phyloP scores from a whole-genome alignment of 2,113 vertebrate genomes.

The Melospiza melodia region DNA sequence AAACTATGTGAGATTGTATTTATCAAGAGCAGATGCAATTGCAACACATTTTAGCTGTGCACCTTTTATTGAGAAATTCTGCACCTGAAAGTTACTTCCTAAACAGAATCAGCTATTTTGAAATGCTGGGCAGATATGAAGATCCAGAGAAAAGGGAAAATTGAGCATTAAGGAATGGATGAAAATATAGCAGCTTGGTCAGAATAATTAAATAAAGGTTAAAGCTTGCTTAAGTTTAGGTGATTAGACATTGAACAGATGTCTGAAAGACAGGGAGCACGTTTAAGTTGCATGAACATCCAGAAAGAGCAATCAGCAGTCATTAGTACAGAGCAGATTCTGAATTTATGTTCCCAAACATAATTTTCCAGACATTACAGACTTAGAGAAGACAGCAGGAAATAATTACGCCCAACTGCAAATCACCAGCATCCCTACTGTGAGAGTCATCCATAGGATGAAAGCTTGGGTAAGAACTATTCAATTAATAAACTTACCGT shows the following conservation, averaged over 20 bases:
- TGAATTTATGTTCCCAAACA: background rate
- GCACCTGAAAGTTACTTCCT: background rate
- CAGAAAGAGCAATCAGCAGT: background rate
- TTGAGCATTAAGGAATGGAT: background rate
- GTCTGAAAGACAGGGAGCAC: background rate
- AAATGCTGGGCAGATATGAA: background rate
- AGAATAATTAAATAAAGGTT: background rate
- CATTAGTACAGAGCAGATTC: background rate
- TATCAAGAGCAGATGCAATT: background rate
- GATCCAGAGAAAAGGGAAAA: background rate
- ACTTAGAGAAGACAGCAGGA: background rate
- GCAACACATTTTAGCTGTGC: background rate
- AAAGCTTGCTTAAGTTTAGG: background rate
- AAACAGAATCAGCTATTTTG: background rate
- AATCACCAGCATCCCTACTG: background rate
- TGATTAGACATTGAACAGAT: background rate
- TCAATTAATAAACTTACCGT: fast-evolving
- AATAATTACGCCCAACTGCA: background rate
- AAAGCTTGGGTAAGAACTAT: background rate
- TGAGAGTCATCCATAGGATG: background rate
- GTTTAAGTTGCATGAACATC: background rate
- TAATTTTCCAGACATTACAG: background rate
- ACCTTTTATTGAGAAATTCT: background rate
- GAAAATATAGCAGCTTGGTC: background rate
- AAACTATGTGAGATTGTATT: background rate